phyloP scores from a whole-genome alignment of 1,140 invertebrate species.

The Listronotus oregonensis region DNA sequence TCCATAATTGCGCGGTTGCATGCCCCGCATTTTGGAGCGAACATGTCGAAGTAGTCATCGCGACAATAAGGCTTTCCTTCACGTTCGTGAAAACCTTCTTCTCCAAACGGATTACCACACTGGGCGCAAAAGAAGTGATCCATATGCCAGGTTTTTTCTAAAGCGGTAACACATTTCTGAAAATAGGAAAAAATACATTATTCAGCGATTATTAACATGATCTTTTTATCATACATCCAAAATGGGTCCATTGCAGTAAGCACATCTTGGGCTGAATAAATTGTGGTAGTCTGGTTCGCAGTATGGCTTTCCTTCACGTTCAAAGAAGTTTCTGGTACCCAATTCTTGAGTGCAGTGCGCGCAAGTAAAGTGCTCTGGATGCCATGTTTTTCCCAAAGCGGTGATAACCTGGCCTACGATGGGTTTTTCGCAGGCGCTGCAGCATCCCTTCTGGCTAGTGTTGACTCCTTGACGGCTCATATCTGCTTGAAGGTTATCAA shows the following conservation, averaged over 20 bases:
- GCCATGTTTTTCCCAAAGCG: constrained; percentile 98
- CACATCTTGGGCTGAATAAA: constrained; percentile 96
- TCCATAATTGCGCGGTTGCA: constrained; percentile 97
- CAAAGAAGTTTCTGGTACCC: constrained; percentile 98
- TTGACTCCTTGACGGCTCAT: constrained; percentile 97
- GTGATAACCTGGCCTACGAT: constrained; percentile 96
- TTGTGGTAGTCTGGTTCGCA: constrained; percentile 99
- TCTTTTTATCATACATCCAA: constrained; percentile 77
- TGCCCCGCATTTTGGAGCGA: constrained; percentile 97
- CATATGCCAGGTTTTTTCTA: constrained; percentile 99
- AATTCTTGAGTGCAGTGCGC: constrained; percentile 95
- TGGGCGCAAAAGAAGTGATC: constrained; percentile 99
- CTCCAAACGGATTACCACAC: constrained; percentile 95
- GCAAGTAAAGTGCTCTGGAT: constrained; percentile 98
- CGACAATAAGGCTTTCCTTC: constrained; percentile 94
- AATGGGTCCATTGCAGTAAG: constrained; percentile 98
- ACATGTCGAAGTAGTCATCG: constrained; percentile 97
- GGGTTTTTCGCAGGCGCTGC: constrained; percentile 96
- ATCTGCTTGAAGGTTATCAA: constrained; percentile 89
- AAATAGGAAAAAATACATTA: constrained; percentile 45
- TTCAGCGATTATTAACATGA: constrained; percentile 26
- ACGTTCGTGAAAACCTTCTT: constrained; percentile 94
- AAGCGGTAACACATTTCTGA: constrained; percentile 98
- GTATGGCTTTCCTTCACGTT: constrained; percentile 93
- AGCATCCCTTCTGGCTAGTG: constrained; percentile 97